phyloP scores from a whole-genome alignment of 1,140 invertebrate genomes.

The Bombus picipes region DNA sequence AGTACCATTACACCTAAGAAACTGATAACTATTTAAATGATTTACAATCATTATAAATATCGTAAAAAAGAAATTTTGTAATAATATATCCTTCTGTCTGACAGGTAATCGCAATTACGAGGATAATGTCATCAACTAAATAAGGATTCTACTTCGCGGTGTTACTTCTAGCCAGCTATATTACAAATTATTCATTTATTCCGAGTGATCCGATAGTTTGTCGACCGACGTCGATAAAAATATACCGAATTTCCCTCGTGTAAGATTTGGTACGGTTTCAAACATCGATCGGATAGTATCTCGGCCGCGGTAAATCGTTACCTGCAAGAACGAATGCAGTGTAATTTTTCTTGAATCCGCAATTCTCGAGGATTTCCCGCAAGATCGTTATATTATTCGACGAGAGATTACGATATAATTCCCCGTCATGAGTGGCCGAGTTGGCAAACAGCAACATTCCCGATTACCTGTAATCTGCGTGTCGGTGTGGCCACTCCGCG shows the following conservation, averaged over 20 bases:
- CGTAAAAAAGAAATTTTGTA: neutral
- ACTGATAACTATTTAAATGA: too few relatives aligned
- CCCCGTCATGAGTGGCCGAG: neutral
- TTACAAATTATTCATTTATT: slow-evolving; percentile 18
- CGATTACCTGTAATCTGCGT: slow-evolving; percentile 33
- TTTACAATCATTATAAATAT: neutral
- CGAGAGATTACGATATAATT: slow-evolving; percentile 35
- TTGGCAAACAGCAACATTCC: neutral
- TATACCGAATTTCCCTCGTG: neutral
- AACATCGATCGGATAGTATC: neutral
- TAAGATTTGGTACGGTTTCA: neutral
- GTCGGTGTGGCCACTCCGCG: neutral
- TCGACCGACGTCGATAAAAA: neutral
- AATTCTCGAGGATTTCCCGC: neutral
- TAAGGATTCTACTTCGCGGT: neutral
- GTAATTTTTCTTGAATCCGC: neutral
- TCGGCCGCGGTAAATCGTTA: neutral
- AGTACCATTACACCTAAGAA: too few relatives aligned
- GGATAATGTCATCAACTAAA: neutral
- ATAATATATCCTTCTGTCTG: too few relatives aligned
- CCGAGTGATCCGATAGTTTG: neutral
- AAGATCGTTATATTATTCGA: slow-evolving; percentile 33
- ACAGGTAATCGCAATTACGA: too few relatives aligned
- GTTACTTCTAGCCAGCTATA: neutral
- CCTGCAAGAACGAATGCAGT: neutral